Evolutionary conservation across 2,888 invertebrate species (phyloP).

Genomic region (Drosophila limbata): DNA sequence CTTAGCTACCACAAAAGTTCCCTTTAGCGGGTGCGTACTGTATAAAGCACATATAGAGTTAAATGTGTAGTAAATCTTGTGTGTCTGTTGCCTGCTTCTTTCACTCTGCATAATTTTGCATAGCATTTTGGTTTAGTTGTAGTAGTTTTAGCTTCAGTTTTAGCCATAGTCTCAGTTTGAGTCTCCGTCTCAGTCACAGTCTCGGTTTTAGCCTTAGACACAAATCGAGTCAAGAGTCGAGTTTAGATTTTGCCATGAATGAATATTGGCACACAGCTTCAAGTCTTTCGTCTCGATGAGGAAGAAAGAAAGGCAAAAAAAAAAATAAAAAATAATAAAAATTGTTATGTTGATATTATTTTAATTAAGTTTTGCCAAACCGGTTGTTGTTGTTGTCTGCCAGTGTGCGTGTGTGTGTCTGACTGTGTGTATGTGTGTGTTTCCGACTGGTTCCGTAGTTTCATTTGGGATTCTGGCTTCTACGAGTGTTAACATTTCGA

Average conservation of each 20-base stretch:
- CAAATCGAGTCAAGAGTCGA: slow-evolving; percentile 58
- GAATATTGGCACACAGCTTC: slow-evolving; percentile 74
- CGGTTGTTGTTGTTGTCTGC: slow-evolving; percentile 63
- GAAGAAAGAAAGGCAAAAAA: slow-evolving; percentile 56
- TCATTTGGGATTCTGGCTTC: slow-evolving; percentile 63
- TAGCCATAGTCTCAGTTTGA: slow-evolving; percentile 6
- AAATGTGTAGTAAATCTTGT: slow-evolving; percentile 69
- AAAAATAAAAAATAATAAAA: slow-evolving; percentile 64
- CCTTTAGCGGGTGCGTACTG: slow-evolving; percentile 51
- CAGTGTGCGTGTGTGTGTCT: slow-evolving; percentile 11
- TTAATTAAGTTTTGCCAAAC: slow-evolving; percentile 83
- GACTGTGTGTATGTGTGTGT: slow-evolving; percentile 23
- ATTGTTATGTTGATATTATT: slow-evolving; percentile 83
- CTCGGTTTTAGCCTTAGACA: slow-evolving; percentile 49
- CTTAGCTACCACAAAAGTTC: neutral
- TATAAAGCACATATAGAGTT: slow-evolving; percentile 42
- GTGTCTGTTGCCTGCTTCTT: slow-evolving; percentile 65
- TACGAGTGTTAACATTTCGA: slow-evolving; percentile 78
- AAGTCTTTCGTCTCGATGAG: slow-evolving; percentile 54
- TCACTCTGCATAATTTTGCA: slow-evolving; percentile 82
- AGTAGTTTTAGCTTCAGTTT: slow-evolving; percentile 36
- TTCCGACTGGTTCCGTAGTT: slow-evolving; percentile 64
- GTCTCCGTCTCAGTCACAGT: slow-evolving; percentile 22
- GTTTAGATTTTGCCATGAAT: slow-evolving; percentile 73
- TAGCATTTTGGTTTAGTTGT: slow-evolving; percentile 66